phyloP scores from a whole-genome alignment of 2,113 vertebrate species.

The Ptilorrhoa leucosticta region DNA sequence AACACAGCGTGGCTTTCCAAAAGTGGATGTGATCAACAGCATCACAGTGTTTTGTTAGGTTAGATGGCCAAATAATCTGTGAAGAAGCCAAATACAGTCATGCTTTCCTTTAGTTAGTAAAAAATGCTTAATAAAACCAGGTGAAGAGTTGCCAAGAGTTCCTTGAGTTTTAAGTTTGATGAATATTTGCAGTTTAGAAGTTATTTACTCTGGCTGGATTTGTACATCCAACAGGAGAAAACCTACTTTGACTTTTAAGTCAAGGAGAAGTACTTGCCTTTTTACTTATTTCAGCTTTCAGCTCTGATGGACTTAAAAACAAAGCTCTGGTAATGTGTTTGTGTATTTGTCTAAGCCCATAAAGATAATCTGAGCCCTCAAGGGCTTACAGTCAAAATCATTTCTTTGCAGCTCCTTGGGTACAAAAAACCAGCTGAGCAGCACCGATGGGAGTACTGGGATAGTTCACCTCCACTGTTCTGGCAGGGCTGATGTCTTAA shows the following conservation, averaged over 20 bases:
- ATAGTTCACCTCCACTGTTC: background rate
- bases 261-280: background rate
- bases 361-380: background rate
- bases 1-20: background rate
- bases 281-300: background rate
- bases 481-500: background rate
- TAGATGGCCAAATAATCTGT: background rate
- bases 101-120: background rate
- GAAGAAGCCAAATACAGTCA: background rate
- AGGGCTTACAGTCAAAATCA: background rate
- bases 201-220: background rate
- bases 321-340: background rate
- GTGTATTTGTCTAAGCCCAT: background rate
- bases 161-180: background rate
- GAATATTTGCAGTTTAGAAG: background rate
- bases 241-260: background rate
- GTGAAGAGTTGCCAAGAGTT: background rate
- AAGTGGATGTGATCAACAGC: background rate
- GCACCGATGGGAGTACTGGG: rapidly evolving
- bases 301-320: background rate
- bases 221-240: background rate
- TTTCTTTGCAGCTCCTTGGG: background rate
- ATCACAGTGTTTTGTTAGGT: background rate
- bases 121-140: background rate
- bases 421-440: background rate